Evolutionary conservation across 1,140 invertebrate genomes (phyloP).

Genomic region (Heliconius hermathena): DNA sequence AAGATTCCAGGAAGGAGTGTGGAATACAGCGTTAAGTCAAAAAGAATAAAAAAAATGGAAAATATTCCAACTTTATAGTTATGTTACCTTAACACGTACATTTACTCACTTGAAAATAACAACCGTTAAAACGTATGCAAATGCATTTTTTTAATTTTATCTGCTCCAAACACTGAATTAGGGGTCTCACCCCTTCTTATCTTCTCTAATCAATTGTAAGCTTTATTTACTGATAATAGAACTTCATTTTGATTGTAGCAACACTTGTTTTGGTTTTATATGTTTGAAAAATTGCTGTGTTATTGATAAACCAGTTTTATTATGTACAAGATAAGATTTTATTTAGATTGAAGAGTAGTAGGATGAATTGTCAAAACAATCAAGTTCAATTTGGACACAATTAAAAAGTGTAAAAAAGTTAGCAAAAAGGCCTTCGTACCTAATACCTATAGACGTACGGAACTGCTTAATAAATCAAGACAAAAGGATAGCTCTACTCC

Average conservation of each 20-base stretch:
- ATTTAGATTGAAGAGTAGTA: not conserved
- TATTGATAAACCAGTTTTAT: not conserved
- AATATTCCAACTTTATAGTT: too few species aligned
- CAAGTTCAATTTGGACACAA: slow-evolving; percentile 3
- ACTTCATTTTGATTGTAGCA: not conserved
- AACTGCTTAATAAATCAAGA: not conserved
- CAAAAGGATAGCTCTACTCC: not conserved
- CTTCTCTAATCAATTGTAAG: slow-evolving; percentile 15
- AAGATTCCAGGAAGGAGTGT: too few species aligned
- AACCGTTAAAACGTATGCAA: slow-evolving; percentile 52
- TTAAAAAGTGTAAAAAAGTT: not conserved
- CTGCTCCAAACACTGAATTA: slow-evolving; percentile 49
- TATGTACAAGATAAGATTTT: not conserved
- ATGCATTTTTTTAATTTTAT: slow-evolving; percentile 64
- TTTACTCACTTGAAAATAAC: slow-evolving; percentile 15
- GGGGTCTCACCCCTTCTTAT: slow-evolving; percentile 52
- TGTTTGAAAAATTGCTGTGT: not conserved
- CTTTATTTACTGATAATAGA: slow-evolving; percentile 20
- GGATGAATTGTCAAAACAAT: not conserved
- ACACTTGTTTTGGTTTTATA: not conserved
- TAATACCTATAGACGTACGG: not conserved
- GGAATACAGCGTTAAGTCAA: too few species aligned
- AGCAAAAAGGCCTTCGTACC: not conserved
- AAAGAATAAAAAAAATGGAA: too few species aligned
- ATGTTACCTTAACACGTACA: slow-evolving; percentile 7